phyloP scores from a whole-genome alignment of 2,113 vertebrate species.

The Nicator chloris region DNA sequence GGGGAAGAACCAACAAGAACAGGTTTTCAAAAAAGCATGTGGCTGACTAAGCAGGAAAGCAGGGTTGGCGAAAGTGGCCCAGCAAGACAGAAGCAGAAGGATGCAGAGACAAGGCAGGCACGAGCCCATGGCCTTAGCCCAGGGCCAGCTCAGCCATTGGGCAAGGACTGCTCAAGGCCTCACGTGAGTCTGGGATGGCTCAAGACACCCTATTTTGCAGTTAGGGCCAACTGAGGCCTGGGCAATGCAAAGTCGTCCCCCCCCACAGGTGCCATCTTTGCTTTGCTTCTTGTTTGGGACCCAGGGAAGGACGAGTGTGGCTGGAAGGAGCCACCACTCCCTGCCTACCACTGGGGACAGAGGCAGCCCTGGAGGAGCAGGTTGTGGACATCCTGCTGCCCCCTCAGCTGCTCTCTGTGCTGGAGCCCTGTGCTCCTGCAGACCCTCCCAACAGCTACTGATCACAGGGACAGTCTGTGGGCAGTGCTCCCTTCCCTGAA shows the following conservation, averaged over 20 bases:
- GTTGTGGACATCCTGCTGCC: not conserved
- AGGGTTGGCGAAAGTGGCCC: not conserved
- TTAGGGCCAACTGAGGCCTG: not conserved
- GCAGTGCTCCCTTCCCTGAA: not conserved
- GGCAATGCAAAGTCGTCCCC: not conserved
- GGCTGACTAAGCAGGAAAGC: not conserved
- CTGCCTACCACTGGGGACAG: not conserved
- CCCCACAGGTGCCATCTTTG: not conserved
- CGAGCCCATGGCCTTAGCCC: not conserved
- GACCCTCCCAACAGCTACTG: not conserved
- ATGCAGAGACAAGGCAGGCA: not conserved
- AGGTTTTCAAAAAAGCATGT: not conserved
- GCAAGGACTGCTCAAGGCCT: not conserved
- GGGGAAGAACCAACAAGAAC: not conserved
- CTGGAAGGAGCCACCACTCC: not conserved
- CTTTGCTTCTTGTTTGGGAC: not conserved
- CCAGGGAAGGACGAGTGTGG: not conserved
- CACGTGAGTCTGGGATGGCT: not conserved
- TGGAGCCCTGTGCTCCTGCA: not conserved
- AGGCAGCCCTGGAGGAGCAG: not conserved
- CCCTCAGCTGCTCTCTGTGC: accelerated
- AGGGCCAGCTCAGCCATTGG: not conserved
- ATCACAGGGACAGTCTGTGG: not conserved
- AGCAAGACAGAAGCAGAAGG: not conserved
- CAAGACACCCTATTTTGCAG: not conserved